Base-by-base conservation (phyloP, 2,888 invertebrate species). In the Tanytarsus gracilentus region DNA sequence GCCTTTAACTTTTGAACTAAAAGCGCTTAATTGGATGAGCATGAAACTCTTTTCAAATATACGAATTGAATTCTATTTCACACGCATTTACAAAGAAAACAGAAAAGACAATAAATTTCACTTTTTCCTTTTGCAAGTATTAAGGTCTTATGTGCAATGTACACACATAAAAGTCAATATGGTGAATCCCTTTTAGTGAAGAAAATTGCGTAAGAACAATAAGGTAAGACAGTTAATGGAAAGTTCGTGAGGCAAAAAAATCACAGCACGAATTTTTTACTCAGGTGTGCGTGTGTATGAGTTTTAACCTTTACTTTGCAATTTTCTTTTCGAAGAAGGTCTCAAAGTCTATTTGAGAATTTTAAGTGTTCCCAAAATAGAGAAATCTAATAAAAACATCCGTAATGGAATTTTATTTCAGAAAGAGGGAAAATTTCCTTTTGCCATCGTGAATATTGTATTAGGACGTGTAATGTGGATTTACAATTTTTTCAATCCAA, bases 71-170 rank as follows among this genome's bases (percentile, higher is more conserved):
- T 4, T 4, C 36, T 14, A 4, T 36, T 36, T 14, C 16, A 14
- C 16, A 6, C 16, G n/a, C 14, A 36, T 36, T 36, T 16, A 7
- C 36, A 36, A 33, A 33, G 14, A 14, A 33, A 11, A 26, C 14
- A 25, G n/a, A 49, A 49, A 49, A 49, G 49, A 26, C 27, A 25
- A 49, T 49, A 49, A 49, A 49, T 49, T 49, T 49, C 26, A 49
- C 44, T 44, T 4, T n/a, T n/a, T n/a, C n/a, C n/a, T n/a, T n/a
- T n/a, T n/a, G n/a, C n/a, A 27, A 49, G 49, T 49, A 49, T 49
- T 49, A 49, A 49, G 27, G 49, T 49, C 49, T 49, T 49, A 49
- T 25, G 26, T 40, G 2, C 33, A n/a, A 33, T 33, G 33, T 33
- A 33, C n/a, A 33, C n/a, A n/a, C 33, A 11, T n/a, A 33, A 11